Percentiles rank a stretch among this genome's conserved stretches.
Conservation (phyloP, 2,888 invertebrate species). For the Platerodrilus igneus region DNA sequence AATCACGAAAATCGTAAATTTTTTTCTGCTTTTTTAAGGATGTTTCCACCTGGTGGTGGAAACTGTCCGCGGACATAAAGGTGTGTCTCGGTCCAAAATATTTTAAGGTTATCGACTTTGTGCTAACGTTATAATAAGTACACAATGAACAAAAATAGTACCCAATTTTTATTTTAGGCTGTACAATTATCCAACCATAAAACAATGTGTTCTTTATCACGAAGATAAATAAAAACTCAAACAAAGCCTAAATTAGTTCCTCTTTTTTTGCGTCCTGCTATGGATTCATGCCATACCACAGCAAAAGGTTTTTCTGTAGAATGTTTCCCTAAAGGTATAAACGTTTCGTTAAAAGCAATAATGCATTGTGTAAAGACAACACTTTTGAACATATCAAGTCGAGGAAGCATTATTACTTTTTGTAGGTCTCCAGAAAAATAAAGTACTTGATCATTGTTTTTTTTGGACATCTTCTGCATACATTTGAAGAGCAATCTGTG, state of each 20-base stretch:
- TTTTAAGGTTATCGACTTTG: conserved; percentile 16
- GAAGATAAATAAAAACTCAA: conserved; percentile 17
- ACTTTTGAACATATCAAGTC: conserved; percentile 14
- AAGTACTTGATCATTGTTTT: no score
- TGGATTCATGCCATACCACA: conserved; percentile 22
- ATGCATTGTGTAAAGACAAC: conserved; percentile 12
- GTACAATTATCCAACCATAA: conserved; percentile 25
- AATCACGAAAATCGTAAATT: no score
- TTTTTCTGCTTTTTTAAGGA: no score
- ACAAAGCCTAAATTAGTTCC: conserved; percentile 18
- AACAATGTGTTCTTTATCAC: no score
- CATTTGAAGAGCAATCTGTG: no score
- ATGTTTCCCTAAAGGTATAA: conserved; percentile 14
- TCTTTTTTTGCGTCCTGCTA: conserved; percentile 12
- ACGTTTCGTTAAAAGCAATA: conserved; percentile 13
- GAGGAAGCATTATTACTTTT: conserved; percentile 16
- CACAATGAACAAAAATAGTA: conserved; percentile 19
- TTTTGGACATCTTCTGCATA: no score
- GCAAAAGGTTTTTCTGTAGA: conserved; percentile 8
- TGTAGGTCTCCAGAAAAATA: conserved; percentile 10
- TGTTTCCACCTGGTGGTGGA: no score
- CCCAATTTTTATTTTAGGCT: conserved; percentile 23
- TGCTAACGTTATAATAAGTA: conserved; percentile 11
- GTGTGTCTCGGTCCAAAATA: conserved; percentile 33
- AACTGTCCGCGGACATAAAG: no score